Conservation (phyloP, 2,888 invertebrate species). For the Machimus rusticus region DNA sequence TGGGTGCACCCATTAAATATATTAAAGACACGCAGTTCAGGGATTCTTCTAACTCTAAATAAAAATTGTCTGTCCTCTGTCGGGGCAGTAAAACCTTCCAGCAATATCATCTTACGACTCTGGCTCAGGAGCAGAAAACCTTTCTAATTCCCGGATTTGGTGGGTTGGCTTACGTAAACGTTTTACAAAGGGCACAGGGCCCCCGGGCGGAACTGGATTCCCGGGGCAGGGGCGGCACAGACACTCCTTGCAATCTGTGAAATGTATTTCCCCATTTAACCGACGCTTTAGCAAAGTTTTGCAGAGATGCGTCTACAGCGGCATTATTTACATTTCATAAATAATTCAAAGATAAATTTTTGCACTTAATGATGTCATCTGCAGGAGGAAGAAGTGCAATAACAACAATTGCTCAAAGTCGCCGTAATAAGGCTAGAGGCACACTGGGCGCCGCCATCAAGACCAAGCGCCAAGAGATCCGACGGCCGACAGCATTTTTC, state of each 20-base stretch:
- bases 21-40: neutral
- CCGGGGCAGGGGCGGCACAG: neutral
- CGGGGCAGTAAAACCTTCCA: neutral
- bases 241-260: constrained; percentile 2
- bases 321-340: constrained; percentile 44
- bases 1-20: constrained; percentile 7
- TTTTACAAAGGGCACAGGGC: neutral
- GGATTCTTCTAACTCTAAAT: neutral
- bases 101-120: neutral
- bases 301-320: neutral
- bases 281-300: constrained; percentile 27
- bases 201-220: neutral
- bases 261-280: constrained; percentile 28
- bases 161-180: constrained; percentile 11
- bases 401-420: constrained; percentile 35
- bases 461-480: constrained; percentile 24
- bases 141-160: neutral
- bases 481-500: constrained; percentile 36
- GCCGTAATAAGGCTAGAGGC: constrained; percentile 15
- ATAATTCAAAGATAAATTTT: constrained; percentile 46
- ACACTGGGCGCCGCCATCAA: neutral
- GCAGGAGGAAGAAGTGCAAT: constrained; percentile 21
- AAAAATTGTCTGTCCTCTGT: constrained; percentile 7
- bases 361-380: constrained; percentile 47
- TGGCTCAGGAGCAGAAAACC: constrained; percentile 3